Evolutionary conservation across 1,140 invertebrate species (phyloP).

Genomic region (Drosophila asahinai): DNA sequence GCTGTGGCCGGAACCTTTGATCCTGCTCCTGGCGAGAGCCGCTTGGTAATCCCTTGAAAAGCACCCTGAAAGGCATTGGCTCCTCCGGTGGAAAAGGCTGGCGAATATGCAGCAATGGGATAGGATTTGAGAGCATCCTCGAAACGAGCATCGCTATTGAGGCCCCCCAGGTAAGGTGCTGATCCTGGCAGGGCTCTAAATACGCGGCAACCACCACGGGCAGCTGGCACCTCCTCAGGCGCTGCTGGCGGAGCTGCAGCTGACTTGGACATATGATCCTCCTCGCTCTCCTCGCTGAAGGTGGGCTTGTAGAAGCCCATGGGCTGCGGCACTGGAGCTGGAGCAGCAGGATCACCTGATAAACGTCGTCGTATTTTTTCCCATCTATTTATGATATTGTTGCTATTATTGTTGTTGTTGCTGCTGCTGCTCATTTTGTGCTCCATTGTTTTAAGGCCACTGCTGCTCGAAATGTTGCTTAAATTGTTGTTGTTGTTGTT

Average conservation of each 20-base stretch:
- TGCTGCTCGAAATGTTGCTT: conserved; percentile 32
- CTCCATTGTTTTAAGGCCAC: conserved; percentile 47
- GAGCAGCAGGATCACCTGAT: background rate
- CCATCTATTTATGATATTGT: conserved; percentile 24
- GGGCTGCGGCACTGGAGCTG: background rate
- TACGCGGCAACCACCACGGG: background rate
- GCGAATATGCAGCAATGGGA: background rate
- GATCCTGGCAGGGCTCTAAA: background rate
- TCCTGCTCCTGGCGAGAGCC: background rate
- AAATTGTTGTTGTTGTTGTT: conserved; percentile 17
- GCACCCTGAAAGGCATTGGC: background rate
- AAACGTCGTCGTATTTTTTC: conserved; percentile 2
- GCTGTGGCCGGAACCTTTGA: too few relatives aligned
- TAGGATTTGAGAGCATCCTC: background rate
- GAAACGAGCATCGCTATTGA: background rate
- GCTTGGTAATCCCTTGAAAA: background rate
- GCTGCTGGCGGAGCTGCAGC: background rate
- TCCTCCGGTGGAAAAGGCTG: background rate
- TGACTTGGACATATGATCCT: conserved; percentile 3
- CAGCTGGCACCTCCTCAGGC: background rate
- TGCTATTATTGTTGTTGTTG: conserved; percentile 34
- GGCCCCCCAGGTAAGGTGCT: background rate
- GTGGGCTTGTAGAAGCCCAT: conserved; percentile 17
- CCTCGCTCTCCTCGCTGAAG: conserved; percentile 2
- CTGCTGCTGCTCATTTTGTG: conserved; percentile 38